Conservation (phyloP, 2,113 vertebrate species). For the Stomatorhinus ivindoensis region DNA sequence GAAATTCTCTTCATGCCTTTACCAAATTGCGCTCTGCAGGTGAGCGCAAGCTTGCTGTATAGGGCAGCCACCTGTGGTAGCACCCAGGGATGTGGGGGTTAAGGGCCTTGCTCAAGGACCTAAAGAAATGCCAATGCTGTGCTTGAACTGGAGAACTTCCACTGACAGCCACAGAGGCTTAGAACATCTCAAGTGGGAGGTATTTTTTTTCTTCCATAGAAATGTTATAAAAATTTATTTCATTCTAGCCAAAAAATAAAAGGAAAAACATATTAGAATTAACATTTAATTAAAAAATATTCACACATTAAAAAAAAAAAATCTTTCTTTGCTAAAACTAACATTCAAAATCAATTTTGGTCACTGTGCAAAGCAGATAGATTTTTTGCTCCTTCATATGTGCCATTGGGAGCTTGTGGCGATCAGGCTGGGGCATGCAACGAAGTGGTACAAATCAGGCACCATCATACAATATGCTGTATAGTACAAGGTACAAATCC, state of each 20-base stretch:
- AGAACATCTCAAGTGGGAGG: neutral
- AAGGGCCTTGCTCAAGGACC: no score
- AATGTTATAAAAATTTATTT: neutral
- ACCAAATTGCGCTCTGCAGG: no score
- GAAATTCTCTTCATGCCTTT: no score
- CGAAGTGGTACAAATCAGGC: neutral
- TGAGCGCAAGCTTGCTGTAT: no score
- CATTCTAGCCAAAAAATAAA: neutral
- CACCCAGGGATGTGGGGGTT: no score
- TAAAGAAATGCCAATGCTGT: no score
- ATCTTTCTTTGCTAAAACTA: neutral
- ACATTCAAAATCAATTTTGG: neutral
- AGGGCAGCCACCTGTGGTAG: no score
- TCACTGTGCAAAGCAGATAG: neutral
- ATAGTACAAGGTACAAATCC: no score
- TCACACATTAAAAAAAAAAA: neutral
- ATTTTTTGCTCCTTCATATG: neutral
- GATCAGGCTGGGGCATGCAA: neutral
- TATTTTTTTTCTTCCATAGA: neutral
- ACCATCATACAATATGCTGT: no score
- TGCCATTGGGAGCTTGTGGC: neutral
- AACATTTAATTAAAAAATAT: neutral
- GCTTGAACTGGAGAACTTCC: no score
- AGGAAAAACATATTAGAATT: neutral
- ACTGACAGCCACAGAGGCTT: no score